A percentile compares a stretch with the other conserved stretches of the same genome.
These are phyloP conservation scores for Channa striata DNA, from an alignment of 2,797 vertebrate genomes.

Conservation along the genomic window DNA sequence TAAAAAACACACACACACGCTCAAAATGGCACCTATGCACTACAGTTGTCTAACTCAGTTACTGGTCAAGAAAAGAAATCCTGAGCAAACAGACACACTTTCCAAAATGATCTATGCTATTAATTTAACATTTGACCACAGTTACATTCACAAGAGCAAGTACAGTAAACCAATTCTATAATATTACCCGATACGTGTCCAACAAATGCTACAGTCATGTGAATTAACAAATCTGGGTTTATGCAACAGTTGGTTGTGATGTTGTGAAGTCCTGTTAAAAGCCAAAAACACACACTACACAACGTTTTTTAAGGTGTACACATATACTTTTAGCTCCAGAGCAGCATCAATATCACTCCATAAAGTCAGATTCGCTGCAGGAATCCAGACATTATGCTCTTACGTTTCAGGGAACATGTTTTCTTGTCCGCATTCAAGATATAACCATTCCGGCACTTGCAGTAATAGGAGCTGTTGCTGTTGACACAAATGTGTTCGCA, in stretches of 20 bases:
- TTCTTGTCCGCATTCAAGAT: constrained; percentile 89
- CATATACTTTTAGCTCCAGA: constrained; percentile 1
- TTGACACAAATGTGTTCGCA: constrained; percentile 91
- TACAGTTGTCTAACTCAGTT: constrained; percentile 12
- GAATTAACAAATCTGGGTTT: constrained; percentile 35
- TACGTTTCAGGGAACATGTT: constrained; percentile 88
- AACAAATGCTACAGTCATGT: constrained; percentile 46
- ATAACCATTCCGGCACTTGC: constrained; percentile 88
- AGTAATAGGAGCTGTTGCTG: constrained; percentile 83
- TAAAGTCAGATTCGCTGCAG: constrained; percentile 29
- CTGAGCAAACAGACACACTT: background rate
- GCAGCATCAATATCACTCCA: constrained; percentile 34
- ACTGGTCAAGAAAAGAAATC: constrained; percentile 10
- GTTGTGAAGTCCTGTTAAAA: constrained; percentile 36
- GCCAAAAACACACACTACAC: background rate
- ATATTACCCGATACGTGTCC: constrained; percentile 49
- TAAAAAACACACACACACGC: constrained; percentile 24
- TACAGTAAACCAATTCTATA: constrained; percentile 26
- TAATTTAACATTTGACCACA: background rate
- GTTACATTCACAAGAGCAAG: too few species aligned
- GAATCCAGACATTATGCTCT: constrained; percentile 59
- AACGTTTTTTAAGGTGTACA: constrained; percentile 9
- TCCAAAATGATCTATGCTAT: background rate
- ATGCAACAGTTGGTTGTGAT: constrained; percentile 47
- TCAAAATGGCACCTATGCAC: too few species aligned